phyloP scores from a whole-genome alignment of 2,113 vertebrate genomes.

The Hystrix cristata region DNA sequence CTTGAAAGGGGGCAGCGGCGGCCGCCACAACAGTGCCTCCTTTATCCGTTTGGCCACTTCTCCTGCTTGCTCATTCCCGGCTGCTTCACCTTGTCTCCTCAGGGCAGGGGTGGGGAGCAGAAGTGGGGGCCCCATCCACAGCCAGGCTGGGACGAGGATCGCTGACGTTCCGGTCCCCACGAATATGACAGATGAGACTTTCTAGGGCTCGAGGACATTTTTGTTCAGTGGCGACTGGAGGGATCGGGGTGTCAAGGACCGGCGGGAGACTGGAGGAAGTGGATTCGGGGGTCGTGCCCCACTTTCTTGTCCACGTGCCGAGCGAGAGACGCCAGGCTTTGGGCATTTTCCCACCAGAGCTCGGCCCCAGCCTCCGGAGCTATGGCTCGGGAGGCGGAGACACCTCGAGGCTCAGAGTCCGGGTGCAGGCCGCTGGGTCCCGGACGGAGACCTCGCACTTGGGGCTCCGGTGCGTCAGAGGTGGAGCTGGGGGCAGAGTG shows the following conservation, averaged over 20 bases:
- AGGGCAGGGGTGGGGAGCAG: conserved; percentile 71
- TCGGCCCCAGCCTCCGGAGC: neutral
- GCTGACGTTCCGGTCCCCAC: conserved; percentile 46
- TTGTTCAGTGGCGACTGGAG: neutral
- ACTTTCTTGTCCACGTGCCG: conserved; percentile 17
- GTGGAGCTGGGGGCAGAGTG: neutral
- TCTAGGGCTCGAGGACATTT: conserved; percentile 53
- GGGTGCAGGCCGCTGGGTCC: neutral
- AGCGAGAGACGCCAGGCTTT: neutral
- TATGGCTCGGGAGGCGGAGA: neutral
- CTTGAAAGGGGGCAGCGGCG: conserved; percentile 86
- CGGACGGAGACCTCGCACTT: too few relatives aligned
- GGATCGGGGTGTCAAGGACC: conserved; percentile 22
- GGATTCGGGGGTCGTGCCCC: neutral
- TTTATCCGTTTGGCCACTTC: conserved; percentile 86
- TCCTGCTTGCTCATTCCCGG: conserved; percentile 86
- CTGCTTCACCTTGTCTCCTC: conserved; percentile 85
- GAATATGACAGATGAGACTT: conserved; percentile 73
- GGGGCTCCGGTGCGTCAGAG: neutral
- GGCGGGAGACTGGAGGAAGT: neutral
- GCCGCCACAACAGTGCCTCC: conserved; percentile 87
- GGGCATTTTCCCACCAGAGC: neutral
- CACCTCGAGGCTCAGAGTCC: neutral
- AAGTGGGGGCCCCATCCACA: conserved; percentile 17
- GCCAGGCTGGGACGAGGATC: conserved; percentile 14